Evolutionary conservation across 2,888 invertebrate genomes (phyloP).

Genomic region (Ceramica pisi): DNA sequence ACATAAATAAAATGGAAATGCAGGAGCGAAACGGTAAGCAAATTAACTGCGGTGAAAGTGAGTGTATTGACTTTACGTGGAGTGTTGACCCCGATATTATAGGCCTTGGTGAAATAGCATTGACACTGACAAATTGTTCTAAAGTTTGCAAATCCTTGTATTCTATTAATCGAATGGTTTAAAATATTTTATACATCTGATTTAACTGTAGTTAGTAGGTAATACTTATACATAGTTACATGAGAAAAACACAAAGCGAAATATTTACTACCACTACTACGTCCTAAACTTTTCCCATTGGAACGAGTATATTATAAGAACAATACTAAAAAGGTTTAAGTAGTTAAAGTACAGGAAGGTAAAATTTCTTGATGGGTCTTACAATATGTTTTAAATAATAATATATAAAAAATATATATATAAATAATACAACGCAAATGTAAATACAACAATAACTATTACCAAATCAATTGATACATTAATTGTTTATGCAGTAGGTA

Average conservation of each 20-base stretch:
- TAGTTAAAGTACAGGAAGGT: too few species aligned
- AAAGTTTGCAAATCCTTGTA: constrained; percentile 34
- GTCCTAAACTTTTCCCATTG: background rate
- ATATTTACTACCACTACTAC: background rate
- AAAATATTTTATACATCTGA: background rate
- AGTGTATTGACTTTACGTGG: constrained; percentile 49
- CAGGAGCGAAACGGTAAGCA: constrained; percentile 75
- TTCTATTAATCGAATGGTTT: constrained; percentile 1
- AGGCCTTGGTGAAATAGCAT: constrained; percentile 57
- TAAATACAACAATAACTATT: too few species aligned
- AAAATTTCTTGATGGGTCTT: too few species aligned
- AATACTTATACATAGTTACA: background rate
- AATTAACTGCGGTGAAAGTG: constrained; percentile 73
- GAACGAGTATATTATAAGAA: background rate
- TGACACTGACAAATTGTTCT: constrained; percentile 57
- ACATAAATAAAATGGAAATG: constrained; percentile 73
- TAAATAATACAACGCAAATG: too few species aligned
- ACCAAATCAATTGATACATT: too few species aligned
- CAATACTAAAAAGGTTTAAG: too few species aligned
- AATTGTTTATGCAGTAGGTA: too few species aligned
- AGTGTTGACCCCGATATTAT: constrained; percentile 67
- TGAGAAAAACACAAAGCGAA: background rate
- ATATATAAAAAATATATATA: too few species aligned
- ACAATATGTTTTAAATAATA: too few species aligned
- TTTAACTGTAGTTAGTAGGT: too few species aligned